Evolutionary conservation across 2,113 vertebrate genomes (phyloP).

Genomic region (Neopipo cinnamomea): DNA sequence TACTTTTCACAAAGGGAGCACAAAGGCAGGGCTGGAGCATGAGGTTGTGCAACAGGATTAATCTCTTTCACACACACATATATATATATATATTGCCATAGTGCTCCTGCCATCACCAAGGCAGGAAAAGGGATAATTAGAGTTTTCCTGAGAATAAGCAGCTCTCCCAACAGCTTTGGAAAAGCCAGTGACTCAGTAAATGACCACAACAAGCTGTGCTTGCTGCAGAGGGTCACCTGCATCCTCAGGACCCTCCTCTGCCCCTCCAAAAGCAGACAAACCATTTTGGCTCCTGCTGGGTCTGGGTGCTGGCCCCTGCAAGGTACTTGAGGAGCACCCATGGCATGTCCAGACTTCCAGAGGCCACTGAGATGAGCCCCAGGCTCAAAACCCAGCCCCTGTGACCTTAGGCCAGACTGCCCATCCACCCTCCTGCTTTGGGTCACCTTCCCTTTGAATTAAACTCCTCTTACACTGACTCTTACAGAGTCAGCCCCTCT

Average conservation of each 20-base stretch:
- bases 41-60: neutral
- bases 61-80: fast-evolving
- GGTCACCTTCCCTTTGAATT: neutral
- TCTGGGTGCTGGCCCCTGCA: neutral
- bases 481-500: neutral
- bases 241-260: neutral
- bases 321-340: neutral
- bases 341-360: neutral
- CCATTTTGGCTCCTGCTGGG: neutral
- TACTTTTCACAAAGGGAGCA: slow-evolving; percentile 39
- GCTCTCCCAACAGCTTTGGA: neutral
- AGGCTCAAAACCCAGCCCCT: neutral
- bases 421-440: neutral
- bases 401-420: neutral
- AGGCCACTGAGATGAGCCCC: neutral
- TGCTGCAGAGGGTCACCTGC: neutral
- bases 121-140: neutral
- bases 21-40: slow-evolving; percentile 42
- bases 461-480: neutral
- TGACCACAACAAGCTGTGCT: neutral
- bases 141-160: neutral
- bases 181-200: neutral
- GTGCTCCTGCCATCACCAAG: neutral
- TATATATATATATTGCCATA: fast-evolving
- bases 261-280: neutral